Percentiles rank a stretch among this genome's conserved stretches.
Evolutionary conservation across 2,113 vertebrate genomes (phyloP).

Genomic region (Megalops atlanticus): DNA sequence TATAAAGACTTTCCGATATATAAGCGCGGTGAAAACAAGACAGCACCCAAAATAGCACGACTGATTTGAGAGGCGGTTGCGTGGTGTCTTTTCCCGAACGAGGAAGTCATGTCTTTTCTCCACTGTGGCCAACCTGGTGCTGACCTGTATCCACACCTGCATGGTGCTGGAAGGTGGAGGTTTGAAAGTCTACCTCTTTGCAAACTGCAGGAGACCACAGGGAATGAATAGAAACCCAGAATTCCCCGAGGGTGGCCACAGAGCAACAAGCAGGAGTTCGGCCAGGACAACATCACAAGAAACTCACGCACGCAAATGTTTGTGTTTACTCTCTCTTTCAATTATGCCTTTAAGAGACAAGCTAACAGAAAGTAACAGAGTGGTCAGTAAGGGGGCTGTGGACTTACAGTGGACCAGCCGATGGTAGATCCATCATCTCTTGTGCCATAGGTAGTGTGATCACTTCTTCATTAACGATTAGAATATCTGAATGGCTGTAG

Average conservation of each 20-base stretch:
- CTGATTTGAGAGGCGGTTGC: neutral
- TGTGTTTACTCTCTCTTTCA: too few relatives aligned
- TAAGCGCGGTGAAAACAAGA: neutral
- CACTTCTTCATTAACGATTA: too few relatives aligned
- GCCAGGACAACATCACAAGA: too few relatives aligned
- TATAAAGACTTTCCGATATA: neutral
- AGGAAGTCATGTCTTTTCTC: neutral
- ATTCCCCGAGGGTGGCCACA: neutral
- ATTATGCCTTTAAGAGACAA: too few relatives aligned
- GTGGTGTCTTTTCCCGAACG: neutral
- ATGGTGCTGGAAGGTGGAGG: neutral
- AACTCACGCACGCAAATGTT: too few relatives aligned
- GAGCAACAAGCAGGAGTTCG: too few relatives aligned
- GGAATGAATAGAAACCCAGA: neutral
- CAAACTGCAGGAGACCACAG: neutral
- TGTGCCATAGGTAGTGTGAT: too few relatives aligned
- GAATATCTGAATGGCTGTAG: too few relatives aligned
- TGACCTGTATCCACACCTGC: neutral
- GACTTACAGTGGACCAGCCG: too few relatives aligned
- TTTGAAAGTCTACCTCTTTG: neutral
- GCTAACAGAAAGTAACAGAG: too few relatives aligned
- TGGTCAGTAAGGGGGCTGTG: too few relatives aligned
- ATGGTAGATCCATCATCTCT: too few relatives aligned
- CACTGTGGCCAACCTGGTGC: neutral
- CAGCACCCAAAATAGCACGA: neutral